Evolutionary conservation across 2,888 invertebrate species (phyloP), one percentile per base, ranked within the genome.

Genomic region (Xanthia icteritia): DNA sequence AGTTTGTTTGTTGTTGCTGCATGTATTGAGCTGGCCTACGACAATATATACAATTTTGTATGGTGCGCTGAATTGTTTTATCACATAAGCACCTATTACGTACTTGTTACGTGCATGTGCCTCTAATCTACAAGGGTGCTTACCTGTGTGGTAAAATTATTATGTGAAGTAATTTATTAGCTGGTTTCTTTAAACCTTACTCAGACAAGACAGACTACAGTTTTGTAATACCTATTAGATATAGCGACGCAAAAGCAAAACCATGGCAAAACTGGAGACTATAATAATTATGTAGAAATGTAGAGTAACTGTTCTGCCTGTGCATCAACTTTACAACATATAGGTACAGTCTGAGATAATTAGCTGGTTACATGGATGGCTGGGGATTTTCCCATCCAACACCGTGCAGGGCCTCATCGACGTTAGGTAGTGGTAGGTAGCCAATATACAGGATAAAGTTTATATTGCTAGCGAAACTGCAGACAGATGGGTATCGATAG

Each of bases 31-130:
- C 58, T 45, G 73, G 74, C 17, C 56, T 45, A 73, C 54, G 67
- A 83, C 71, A 77, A 82, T 76, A 72, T 42, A 60, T 63, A 31
- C 68, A 63, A 74, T 74, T 83, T 60, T 65, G 76, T 73, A 83
- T 76, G 60, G 86, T 60, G 23, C 39, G 15, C 56, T 73, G 39
- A 73, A 65, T 69, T 66, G 78, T 69, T 74, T 74, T 78, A 71
- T 73, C 60, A 85, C 60, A 73, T 56, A 17, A 17, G 48, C 68
- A 67, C 31, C 58, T 65, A 20, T 0, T 20, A 51, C 51, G 2
- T 9, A 23, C 51, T 39, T 48, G 15, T 31, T 54, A 58, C 23
- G 31, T 23, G 4, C 15, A 45, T 20, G n/a, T n/a, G 1, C 11
- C 27, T 23, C 13, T 61, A 39, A 61, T 61, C 51, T 60, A 17